phyloP scores from a whole-genome alignment of 2,888 invertebrate species.

The Geotrupes spiniger region DNA sequence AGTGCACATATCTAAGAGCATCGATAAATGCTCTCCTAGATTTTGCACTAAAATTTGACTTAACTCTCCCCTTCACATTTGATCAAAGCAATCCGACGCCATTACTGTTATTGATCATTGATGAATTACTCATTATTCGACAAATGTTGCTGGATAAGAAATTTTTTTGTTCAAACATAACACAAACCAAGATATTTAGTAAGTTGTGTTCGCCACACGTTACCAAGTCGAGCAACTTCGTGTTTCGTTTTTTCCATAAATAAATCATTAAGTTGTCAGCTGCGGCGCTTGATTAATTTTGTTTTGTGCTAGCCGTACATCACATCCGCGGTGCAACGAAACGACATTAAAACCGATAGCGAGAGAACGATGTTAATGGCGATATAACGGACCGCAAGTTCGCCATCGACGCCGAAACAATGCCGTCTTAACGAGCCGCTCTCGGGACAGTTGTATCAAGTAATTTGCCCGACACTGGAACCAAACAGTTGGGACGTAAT shows the following conservation, averaged over 20 bases:
- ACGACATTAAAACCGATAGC: slow-evolving; percentile 14
- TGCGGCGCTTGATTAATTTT: slow-evolving; percentile 18
- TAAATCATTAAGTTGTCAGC: slow-evolving; percentile 16
- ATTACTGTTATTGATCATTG: too few relatives aligned
- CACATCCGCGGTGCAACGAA: neutral
- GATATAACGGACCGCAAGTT: slow-evolving; percentile 32
- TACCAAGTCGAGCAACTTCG: too few relatives aligned
- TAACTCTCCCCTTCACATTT: too few relatives aligned
- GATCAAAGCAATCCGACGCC: too few relatives aligned
- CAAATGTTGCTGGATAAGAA: too few relatives aligned
- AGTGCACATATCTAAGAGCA: too few relatives aligned
- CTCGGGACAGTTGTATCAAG: slow-evolving; percentile 45
- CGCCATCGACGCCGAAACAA: slow-evolving; percentile 36
- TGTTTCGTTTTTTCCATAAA: slow-evolving; percentile 10
- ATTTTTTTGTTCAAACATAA: too few relatives aligned
- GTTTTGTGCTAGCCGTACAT: slow-evolving; percentile 1
- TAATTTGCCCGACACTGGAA: slow-evolving; percentile 41
- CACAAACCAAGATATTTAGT: too few relatives aligned
- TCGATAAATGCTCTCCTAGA: too few relatives aligned
- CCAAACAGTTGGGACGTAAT: slow-evolving; percentile 37
- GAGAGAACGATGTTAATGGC: slow-evolving; percentile 34
- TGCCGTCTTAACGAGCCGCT: slow-evolving; percentile 45
- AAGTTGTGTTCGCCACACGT: too few relatives aligned
- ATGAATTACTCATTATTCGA: too few relatives aligned
- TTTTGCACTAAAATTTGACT: too few relatives aligned